Base-by-base conservation (phyloP, 2,113 vertebrate genomes). In the Willisornis vidua region DNA sequence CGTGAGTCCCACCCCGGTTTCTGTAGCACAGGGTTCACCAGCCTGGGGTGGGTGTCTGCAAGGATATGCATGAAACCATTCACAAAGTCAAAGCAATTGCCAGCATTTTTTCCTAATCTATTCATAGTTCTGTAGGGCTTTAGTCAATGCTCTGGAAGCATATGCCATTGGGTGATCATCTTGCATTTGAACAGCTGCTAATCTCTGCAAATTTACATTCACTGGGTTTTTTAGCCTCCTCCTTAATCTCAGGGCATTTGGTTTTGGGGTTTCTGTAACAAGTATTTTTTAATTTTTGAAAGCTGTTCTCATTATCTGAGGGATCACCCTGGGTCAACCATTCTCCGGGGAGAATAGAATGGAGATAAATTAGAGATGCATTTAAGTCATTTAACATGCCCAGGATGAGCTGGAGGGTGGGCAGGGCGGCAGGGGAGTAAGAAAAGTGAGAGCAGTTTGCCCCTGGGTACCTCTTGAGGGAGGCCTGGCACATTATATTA, bases 71-170 rank as follows among this genome's bases (percentile, higher is more conserved):
- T 94, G 92, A 91, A 97, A 93, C 94, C 75, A 23, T 75, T 94
- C 68, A n/a, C 72, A 88, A 85, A 94, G 75, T 87, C 63, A 92
- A 77, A 90, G 93, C 41, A 61, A 90, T 92, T 93, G 67, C 90
- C 65, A 87, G 82, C 90, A 95, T 97, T 93, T 97, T 97, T 96
- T 91, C 93, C 93, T 91, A 92, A 96, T 92, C 96, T 97, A 55
- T 95, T 96, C 96, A 92, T 70, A 87, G 78, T 94, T 94, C 78
- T 95, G 61, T 72, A 62, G 83, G 83, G 49, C 33, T 93, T 90
- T 85, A 87, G 78, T 88, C 86, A 85, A 82, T 83, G 89, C 80
- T 95, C 41, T 89, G 78, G 90, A 73, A 94, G 65, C 59, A 71
- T 89, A 70, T 81, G 73, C 89, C 87, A 66, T 86, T 70, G 86